These are phyloP conservation scores for Conger conger DNA, from an alignment of 2,113 vertebrate species.

Conservation along the genomic window DNA sequence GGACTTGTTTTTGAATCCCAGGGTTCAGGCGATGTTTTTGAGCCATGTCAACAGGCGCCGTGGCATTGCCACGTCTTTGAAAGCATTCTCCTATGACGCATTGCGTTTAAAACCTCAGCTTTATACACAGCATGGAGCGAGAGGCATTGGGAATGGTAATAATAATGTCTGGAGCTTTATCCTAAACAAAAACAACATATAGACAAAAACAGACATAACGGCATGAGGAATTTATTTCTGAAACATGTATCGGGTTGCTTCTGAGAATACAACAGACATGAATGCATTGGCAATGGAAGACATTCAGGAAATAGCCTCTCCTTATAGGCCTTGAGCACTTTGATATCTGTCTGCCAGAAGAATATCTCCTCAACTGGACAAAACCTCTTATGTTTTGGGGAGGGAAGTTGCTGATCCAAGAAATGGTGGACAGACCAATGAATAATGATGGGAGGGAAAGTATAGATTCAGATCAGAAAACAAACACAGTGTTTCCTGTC, in stretches of 20 bases:
- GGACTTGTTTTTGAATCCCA: not conserved
- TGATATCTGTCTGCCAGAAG: too few species aligned
- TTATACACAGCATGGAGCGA: not conserved
- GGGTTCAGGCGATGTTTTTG: not conserved
- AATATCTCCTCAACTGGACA: too few species aligned
- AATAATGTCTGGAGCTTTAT: not conserved
- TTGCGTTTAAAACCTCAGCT: not conserved
- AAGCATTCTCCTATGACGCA: not conserved
- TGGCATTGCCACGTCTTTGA: not conserved
- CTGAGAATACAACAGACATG: not conserved
- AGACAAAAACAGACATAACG: not conserved
- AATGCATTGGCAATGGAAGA: too few species aligned
- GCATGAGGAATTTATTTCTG: not conserved
- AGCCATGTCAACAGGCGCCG: not conserved
- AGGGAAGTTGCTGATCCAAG: too few species aligned
- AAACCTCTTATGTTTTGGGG: too few species aligned
- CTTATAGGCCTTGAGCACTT: too few species aligned
- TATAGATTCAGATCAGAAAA: too few species aligned
- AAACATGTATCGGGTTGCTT: not conserved
- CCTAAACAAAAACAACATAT: not conserved
- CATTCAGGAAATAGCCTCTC: too few species aligned
- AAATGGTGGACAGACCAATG: too few species aligned
- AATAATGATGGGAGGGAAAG: too few species aligned
- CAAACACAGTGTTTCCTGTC: too few species aligned
- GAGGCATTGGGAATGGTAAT: not conserved